phyloP scores from a whole-genome alignment of 2,113 vertebrate genomes.

The Tonatia bakeri region DNA sequence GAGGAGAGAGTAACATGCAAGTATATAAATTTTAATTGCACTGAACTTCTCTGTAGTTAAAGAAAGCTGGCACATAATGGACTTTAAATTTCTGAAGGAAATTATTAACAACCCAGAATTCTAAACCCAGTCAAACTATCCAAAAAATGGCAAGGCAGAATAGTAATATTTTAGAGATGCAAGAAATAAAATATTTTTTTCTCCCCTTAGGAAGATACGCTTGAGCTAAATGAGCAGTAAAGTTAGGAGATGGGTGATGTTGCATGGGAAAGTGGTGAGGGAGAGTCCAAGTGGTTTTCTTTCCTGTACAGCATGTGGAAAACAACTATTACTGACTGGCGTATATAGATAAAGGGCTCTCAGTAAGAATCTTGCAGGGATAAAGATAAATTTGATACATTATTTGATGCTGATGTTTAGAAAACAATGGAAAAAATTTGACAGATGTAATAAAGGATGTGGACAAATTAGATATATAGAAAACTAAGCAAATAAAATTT shows the following conservation, averaged over 20 bases:
- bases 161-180: not conserved
- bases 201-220: not conserved
- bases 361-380: not conserved
- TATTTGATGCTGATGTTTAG: not conserved
- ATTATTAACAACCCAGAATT: not conserved
- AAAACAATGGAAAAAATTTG: not conserved
- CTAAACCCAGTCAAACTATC: not conserved
- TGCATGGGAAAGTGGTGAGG: not conserved
- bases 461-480: not conserved
- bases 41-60: not conserved
- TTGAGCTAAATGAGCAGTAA: not conserved
- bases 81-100: not conserved
- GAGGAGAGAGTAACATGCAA: not conserved
- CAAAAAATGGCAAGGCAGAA: not conserved
- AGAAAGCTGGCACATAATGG: not conserved
- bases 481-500: not conserved
- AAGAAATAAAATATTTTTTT: not conserved
- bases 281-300: not conserved
- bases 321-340: not conserved
- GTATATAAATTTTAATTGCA: not conserved
- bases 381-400: not conserved
- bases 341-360: not conserved
- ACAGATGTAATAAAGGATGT: not conserved
- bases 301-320: not conserved
- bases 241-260: not conserved